Evolutionary conservation across 2,888 invertebrate genomes (phyloP).

Genomic region (Ethmia dodecea): DNA sequence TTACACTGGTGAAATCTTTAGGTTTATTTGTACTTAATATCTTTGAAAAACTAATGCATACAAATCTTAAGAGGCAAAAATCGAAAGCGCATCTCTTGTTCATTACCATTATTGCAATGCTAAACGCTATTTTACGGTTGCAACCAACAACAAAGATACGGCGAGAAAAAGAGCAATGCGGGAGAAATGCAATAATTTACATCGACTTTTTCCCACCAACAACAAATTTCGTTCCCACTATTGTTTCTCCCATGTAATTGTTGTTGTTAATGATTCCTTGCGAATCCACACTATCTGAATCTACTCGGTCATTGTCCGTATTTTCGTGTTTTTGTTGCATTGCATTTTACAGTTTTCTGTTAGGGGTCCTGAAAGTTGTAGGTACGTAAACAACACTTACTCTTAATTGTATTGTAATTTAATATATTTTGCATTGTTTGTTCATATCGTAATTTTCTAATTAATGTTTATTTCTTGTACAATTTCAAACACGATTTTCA

Average conservation of each 20-base stretch:
- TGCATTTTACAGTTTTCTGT: not conserved
- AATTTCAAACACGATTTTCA: too few relatives aligned
- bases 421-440: too few relatives aligned
- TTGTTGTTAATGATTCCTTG: slow-evolving; percentile 49
- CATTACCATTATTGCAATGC: not conserved
- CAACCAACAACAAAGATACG: slow-evolving; percentile 8
- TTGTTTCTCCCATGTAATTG: slow-evolving; percentile 54
- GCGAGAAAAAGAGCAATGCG: slow-evolving; percentile 13
- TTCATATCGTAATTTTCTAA: too few relatives aligned
- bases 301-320: slow-evolving; percentile 13
- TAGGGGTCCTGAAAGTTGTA: too few relatives aligned
- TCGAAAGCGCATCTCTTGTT: not conserved
- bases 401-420: too few relatives aligned
- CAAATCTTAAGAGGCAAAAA: too few relatives aligned
- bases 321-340: slow-evolving; percentile 6
- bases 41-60: too few relatives aligned
- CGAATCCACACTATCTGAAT: slow-evolving; percentile 36
- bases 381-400: too few relatives aligned
- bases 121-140: slow-evolving; percentile 1
- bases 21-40: too few relatives aligned
- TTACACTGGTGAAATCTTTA: too few relatives aligned
- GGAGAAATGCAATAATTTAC: slow-evolving; percentile 56
- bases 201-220: slow-evolving; percentile 50
- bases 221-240: slow-evolving; percentile 52
- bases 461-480: too few relatives aligned